These are phyloP conservation scores for Alouatta palliata DNA, from an alignment of 2,113 vertebrate genomes.

Conservation along the genomic window DNA sequence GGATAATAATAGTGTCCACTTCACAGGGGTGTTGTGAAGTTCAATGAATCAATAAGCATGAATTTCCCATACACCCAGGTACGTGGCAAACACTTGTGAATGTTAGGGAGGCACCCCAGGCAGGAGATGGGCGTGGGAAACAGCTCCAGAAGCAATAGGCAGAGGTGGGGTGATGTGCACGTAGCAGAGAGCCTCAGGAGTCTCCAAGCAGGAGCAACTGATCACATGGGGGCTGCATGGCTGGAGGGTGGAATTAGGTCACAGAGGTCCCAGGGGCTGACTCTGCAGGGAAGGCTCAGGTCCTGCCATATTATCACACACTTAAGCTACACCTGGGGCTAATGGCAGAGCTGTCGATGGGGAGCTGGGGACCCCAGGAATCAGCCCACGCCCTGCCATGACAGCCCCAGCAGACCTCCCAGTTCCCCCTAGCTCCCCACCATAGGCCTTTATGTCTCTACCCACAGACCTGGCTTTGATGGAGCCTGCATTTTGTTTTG, in stretches of 20 bases:
- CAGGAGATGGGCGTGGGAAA: background rate
- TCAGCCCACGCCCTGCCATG: accelerated
- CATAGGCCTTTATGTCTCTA: accelerated
- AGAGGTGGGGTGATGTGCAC: background rate
- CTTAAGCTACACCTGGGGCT: accelerated
- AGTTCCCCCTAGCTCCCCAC: too few species aligned
- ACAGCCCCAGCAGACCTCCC: background rate
- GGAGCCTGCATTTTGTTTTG: background rate
- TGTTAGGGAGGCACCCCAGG: accelerated
- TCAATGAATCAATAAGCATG: background rate
- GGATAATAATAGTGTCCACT: background rate
- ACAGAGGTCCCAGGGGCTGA: background rate
- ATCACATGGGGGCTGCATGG: accelerated
- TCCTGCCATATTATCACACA: background rate
- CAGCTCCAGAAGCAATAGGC: background rate
- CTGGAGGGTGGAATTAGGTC: background rate
- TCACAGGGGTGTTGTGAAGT: background rate
- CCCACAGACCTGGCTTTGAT: slow-evolving; percentile 15
- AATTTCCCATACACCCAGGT: too few species aligned
- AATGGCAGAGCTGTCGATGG: background rate
- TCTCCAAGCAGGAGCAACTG: accelerated
- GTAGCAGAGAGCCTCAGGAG: background rate
- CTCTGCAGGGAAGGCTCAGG: background rate
- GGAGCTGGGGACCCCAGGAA: background rate
- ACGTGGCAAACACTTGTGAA: accelerated